Base-by-base conservation (phyloP, 2,888 invertebrate genomes). In the Temnothorax ravouxi region DNA sequence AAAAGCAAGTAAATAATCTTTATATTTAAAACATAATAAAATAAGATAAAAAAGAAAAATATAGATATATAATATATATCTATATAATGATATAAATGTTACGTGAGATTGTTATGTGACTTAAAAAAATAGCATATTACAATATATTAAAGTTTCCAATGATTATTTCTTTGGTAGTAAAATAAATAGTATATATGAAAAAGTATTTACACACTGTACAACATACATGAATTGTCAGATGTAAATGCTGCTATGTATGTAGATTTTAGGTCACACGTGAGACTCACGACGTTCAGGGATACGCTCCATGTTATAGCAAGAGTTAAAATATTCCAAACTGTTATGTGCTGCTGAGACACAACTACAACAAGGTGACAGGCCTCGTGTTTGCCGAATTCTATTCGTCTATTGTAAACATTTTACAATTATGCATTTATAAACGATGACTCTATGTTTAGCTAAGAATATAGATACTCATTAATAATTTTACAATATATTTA, bases 311-410 rank as follows among this genome's bases (percentile, higher is more conserved):
- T 95, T 74, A 98, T 95, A 34, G 96, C 95, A n/a, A 97, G 95
- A 0, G 97, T 97, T 74, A 97, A 94, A 21, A 97, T 94, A 95
- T 97, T 97, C 97, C 97, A 97, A 1, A 97, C 97, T 3, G 96
- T 96, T 11, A 97, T 90, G 84, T 96, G 96, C 15, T 95, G 94
- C 3, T 95, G 93, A n/a, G 96, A 96, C 59, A 95, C 95, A 47
- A 95, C 94, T n/a, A 97, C 96, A 66, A 96, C 91, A 38, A 97
- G 94, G 92, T 97, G 96, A 87, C 96, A 96, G 79, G 96, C 95
- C 79, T 95, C 95, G 66, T 95, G 95, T 77, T 94, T 95, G 5
- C 97, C 97, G 94, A 97, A 97, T 92, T 96, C 95, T 2, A 97
- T 92, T 75, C 95, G 94, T 52, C 95, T 96, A 84, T 84, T 38